Conservation (phyloP, 2,888 invertebrate genomes). For the Cacoxenus indagator region DNA sequence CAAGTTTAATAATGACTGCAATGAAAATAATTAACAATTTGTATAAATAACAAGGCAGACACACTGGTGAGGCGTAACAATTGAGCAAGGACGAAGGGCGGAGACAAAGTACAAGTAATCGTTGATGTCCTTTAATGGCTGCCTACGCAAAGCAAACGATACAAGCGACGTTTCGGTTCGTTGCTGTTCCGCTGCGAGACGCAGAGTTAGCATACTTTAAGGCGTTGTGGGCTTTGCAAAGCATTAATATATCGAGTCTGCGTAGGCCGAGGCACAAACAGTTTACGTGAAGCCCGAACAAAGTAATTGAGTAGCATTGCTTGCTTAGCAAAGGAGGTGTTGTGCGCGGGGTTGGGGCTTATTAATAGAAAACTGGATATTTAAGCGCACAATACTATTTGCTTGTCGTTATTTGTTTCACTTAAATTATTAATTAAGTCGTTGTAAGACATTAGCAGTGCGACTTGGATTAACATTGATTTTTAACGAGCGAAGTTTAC, state of each 20-base stretch:
- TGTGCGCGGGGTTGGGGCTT: background rate
- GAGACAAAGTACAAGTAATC: too few species aligned
- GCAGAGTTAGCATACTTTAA: background rate
- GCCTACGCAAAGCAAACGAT: background rate
- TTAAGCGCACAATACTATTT: background rate
- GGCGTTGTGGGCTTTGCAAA: slow-evolving; percentile 17
- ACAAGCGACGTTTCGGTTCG: background rate
- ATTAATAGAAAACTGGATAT: background rate
- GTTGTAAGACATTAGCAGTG: slow-evolving; percentile 23
- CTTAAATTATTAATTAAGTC: slow-evolving; percentile 54
- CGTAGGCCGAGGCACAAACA: slow-evolving; percentile 29
- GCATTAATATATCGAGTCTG: slow-evolving; percentile 45
- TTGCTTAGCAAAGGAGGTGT: background rate
- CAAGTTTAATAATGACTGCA: slow-evolving; percentile 58
- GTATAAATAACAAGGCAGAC: slow-evolving; percentile 47
- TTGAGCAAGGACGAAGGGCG: too few species aligned
- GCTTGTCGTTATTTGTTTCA: slow-evolving; percentile 34
- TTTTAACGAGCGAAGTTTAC: background rate
- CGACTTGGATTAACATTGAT: background rate
- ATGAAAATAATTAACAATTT: slow-evolving; percentile 63
- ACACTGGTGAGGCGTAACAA: background rate
- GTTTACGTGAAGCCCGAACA: slow-evolving; percentile 30
- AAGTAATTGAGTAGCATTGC: background rate
- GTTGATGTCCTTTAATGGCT: slow-evolving; percentile 14
- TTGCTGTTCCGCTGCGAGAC: background rate